These are phyloP conservation scores for Carlito syrichta DNA, from an alignment of 2,113 vertebrate genomes.

Conservation along the genomic window DNA sequence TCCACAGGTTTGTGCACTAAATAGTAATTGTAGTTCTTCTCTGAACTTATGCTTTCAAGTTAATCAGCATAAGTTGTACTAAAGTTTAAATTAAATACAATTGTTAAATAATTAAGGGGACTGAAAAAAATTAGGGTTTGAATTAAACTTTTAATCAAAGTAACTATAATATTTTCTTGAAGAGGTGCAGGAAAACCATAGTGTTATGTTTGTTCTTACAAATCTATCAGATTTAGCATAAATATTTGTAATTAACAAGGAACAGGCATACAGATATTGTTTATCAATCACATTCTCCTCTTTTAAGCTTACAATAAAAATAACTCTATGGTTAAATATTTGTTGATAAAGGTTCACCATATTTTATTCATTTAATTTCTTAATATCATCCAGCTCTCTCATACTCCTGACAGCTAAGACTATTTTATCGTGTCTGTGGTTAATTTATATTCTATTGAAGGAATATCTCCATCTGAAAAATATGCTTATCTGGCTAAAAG, in stretches of 20 bases:
- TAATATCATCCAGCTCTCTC: constrained; percentile 45
- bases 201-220: background rate
- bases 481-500: constrained; percentile 47
- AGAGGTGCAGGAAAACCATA: background rate
- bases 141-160: constrained; percentile 51
- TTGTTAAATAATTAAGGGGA: background rate
- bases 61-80: constrained; percentile 32
- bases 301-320: constrained; percentile 55
- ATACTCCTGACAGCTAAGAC: constrained; percentile 29
- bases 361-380: constrained; percentile 70
- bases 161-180: constrained; percentile 17
- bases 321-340: constrained; percentile 35
- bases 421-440: constrained; percentile 55
- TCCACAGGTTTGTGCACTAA: background rate
- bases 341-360: constrained; percentile 49
- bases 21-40: background rate
- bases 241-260: background rate
- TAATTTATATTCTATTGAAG: constrained; percentile 60
- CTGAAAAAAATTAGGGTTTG: constrained; percentile 29
- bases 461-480: constrained; percentile 52
- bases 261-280: background rate
- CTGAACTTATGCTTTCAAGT: background rate
- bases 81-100: constrained; percentile 43
- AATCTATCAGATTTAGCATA: background rate
- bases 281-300: background rate